Conservation (phyloP, 2,113 vertebrate species). For the Otus sunia region DNA sequence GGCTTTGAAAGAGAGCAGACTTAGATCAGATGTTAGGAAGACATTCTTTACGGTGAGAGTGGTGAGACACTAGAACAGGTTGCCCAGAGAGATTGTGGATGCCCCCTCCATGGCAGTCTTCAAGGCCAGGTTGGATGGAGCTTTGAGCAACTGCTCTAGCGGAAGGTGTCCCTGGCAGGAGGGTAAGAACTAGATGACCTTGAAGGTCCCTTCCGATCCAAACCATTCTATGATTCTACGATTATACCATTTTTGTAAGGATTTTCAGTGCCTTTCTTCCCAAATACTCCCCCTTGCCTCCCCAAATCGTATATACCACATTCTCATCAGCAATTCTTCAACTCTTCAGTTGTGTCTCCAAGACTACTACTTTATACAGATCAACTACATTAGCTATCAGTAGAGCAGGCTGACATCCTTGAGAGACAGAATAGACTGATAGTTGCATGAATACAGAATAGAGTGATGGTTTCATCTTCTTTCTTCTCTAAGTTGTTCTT, state of each 20-base stretch:
- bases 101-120: too few relatives aligned
- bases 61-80: too few relatives aligned
- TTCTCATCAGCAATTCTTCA: neutral
- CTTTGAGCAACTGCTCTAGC: too few relatives aligned
- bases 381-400: neutral
- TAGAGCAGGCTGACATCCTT: neutral
- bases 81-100: too few relatives aligned
- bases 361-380: neutral
- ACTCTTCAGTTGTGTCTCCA: neutral
- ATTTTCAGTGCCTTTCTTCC: neutral
- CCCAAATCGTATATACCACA: neutral
- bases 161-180: too few relatives aligned
- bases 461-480: neutral
- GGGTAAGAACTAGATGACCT: too few relatives aligned
- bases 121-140: too few relatives aligned
- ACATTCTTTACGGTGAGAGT: too few relatives aligned
- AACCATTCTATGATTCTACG: too few relatives aligned
- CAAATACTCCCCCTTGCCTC: accelerated
- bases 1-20: too few relatives aligned
- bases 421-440: neutral
- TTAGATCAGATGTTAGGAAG: too few relatives aligned
- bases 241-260: neutral
- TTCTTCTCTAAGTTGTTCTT: neutral
- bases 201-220: too few relatives aligned
- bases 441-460: neutral